phyloP scores from a whole-genome alignment of 1,140 invertebrate species.

The Paraescarpia echinospica region DNA sequence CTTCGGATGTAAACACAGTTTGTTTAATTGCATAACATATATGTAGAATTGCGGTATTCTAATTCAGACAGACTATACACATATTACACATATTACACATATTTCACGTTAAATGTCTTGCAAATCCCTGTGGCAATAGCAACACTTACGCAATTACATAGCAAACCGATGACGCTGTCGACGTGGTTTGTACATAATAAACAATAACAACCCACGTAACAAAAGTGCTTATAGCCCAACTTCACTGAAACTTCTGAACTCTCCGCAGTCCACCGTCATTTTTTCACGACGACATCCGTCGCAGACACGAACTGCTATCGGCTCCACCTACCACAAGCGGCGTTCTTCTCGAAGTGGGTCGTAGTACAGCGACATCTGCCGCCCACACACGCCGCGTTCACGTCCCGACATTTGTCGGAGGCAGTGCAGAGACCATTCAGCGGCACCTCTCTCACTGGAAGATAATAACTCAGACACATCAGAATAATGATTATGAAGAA shows the following conservation, averaged over 20 bases:
- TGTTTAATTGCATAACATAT: neutral
- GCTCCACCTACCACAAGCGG: slow-evolving; percentile 11
- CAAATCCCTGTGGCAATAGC: neutral
- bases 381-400: slow-evolving; percentile 14
- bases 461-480: too few species aligned
- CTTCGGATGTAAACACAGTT: neutral
- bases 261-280: neutral
- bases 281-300: too few species aligned
- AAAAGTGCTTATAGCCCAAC: neutral
- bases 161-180: neutral
- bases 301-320: neutral
- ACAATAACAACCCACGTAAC: neutral
- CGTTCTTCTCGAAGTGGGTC: slow-evolving; percentile 3
- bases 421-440: neutral
- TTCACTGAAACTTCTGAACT: neutral
- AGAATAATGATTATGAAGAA: neutral
- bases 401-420: neutral
- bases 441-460: neutral
- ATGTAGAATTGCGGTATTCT: neutral
- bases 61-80: neutral
- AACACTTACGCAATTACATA: too few species aligned
- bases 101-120: neutral
- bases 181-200: neutral
- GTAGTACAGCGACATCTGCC: neutral
- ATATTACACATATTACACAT: neutral